A percentile compares a stretch with the other conserved stretches of the same genome.
Conservation (phyloP, 1,140 invertebrate genomes). For the Laupala kohalensis region DNA sequence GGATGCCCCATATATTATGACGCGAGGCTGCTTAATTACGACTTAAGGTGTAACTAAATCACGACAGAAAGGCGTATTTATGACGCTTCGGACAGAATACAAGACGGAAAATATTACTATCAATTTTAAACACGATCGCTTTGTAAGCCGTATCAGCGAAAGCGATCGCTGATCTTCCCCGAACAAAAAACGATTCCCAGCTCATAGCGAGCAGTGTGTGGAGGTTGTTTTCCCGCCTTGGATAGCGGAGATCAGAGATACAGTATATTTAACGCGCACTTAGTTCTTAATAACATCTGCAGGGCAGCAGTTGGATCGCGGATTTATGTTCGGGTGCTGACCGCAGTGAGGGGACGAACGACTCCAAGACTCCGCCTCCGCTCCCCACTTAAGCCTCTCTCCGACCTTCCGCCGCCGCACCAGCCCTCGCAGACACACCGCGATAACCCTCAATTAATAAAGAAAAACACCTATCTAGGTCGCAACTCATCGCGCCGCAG, state of each 20-base stretch:
- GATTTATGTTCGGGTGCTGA: background rate
- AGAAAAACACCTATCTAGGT: background rate
- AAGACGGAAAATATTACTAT: background rate
- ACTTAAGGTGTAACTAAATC: background rate
- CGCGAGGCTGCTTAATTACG: background rate
- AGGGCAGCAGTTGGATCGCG: background rate
- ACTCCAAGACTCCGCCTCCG: background rate
- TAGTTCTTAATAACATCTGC: background rate
- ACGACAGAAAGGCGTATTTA: background rate
- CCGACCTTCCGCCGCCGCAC: background rate
- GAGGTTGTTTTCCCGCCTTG: background rate
- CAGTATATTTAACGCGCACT: background rate
- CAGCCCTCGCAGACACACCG: background rate
- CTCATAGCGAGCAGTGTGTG: background rate
- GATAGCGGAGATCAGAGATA: background rate
- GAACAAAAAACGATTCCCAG: background rate
- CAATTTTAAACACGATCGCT: conserved; percentile 1
- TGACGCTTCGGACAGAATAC: background rate
- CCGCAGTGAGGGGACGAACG: background rate
- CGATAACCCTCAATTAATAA: background rate
- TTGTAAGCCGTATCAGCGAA: background rate
- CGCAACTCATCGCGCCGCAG: background rate
- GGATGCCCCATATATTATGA: background rate
- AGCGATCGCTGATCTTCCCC: background rate
- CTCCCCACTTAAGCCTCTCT: background rate